Evolutionary conservation across 2,797 vertebrate species (phyloP).

Genomic region (Dryobates pubescens): DNA sequence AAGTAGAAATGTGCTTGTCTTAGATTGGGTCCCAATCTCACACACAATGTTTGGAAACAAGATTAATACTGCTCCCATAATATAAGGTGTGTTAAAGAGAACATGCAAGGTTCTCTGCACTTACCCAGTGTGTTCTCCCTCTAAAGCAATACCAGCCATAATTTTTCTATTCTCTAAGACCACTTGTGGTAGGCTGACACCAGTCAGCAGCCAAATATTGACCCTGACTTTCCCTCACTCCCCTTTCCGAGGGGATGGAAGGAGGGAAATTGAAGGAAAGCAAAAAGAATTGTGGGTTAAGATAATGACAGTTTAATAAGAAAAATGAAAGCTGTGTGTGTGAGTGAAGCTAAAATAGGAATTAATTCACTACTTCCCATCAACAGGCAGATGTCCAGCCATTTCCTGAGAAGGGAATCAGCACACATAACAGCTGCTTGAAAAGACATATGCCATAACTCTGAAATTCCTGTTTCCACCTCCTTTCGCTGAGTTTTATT

Average conservation of each 20-base stretch:
- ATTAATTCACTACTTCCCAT: not conserved
- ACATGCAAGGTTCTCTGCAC: rapidly evolving
- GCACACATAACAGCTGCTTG: not conserved
- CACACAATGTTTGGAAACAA: not conserved
- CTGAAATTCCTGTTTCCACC: not conserved
- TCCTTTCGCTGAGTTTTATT: not conserved
- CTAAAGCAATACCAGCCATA: not conserved
- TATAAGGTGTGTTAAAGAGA: not conserved
- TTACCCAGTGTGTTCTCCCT: not conserved
- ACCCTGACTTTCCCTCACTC: not conserved
- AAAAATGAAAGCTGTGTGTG: not conserved
- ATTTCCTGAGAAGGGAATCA: not conserved
- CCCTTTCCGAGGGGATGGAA: rapidly evolving
- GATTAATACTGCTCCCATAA: not conserved
- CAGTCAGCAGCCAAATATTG: not conserved
- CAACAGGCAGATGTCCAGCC: not conserved
- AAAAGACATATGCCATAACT: not conserved
- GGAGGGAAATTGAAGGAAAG: not conserved
- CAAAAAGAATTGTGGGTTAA: rapidly evolving
- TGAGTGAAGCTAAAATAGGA: not conserved
- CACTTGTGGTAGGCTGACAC: not conserved
- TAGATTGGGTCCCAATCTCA: not conserved
- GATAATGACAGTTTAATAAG: not conserved
- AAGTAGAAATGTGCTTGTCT: not conserved
- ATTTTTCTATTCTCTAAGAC: not conserved